Evolutionary conservation across 2,113 vertebrate genomes (phyloP).

Genomic region (Junco hyemalis): DNA sequence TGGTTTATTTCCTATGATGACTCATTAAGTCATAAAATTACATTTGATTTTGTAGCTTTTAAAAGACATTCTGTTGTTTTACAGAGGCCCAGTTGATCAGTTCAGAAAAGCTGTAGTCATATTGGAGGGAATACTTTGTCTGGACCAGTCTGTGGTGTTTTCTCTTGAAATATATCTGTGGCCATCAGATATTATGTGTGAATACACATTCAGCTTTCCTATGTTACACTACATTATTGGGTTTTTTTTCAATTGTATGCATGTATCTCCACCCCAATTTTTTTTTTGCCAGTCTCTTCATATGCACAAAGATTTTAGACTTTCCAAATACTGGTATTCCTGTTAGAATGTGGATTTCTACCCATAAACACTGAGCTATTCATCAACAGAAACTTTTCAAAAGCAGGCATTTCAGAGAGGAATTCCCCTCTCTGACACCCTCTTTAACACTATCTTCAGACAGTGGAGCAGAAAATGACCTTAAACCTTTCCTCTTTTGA

Average conservation of each 20-base stretch:
- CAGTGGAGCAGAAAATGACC: background rate
- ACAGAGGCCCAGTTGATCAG: background rate
- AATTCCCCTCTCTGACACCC: background rate
- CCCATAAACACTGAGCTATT: background rate
- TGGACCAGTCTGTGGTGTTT: background rate
- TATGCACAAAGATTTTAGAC: background rate
- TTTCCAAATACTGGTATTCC: background rate
- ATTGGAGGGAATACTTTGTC: background rate
- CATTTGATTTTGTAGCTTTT: background rate
- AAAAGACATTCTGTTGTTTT: background rate
- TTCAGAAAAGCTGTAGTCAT: background rate
- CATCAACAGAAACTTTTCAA: background rate
- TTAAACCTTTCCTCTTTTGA: constrained; percentile 8
- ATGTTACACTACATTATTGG: background rate
- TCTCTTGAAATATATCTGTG: background rate
- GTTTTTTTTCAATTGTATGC: background rate
- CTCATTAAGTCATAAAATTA: background rate
- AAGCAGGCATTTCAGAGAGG: background rate
- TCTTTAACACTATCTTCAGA: background rate
- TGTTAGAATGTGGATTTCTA: background rate
- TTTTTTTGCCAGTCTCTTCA: background rate
- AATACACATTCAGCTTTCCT: background rate
- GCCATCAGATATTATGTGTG: background rate
- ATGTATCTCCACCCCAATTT: background rate
- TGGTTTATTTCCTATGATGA: background rate